These are phyloP conservation scores for Napeogenes sylphis DNA, from an alignment of 2,888 invertebrate genomes.

Conservation along the genomic window DNA sequence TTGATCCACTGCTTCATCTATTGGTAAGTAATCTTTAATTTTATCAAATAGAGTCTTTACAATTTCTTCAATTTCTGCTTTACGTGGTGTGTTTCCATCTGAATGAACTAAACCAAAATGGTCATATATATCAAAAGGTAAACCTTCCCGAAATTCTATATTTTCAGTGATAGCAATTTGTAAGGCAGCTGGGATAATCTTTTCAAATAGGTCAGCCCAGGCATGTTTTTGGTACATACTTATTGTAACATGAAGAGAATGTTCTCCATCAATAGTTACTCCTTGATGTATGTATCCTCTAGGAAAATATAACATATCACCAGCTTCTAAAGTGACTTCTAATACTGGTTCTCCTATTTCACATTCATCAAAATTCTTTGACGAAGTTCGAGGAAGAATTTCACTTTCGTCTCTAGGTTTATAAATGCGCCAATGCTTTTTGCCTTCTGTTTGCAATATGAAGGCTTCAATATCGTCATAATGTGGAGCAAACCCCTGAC, in stretches of 20 bases:
- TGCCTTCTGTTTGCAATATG: constrained; percentile 96
- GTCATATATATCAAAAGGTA: constrained; percentile 87
- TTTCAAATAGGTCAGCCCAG: constrained; percentile 93
- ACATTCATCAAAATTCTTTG: constrained; percentile 83
- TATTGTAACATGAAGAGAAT: constrained; percentile 96
- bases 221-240: constrained; percentile 94
- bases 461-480: constrained; percentile 99
- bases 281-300: constrained; percentile 93
- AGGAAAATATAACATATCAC: constrained; percentile 96
- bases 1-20: constrained; percentile 91
- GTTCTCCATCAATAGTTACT: constrained; percentile 84
- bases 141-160: constrained; percentile 84
- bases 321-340: constrained; percentile 87
- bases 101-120: constrained; percentile 85
- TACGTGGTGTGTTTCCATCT: constrained; percentile 65
- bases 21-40: constrained; percentile 78
- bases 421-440: constrained; percentile 96
- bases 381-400: constrained; percentile 88
- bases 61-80: constrained; percentile 71
- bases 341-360: constrained; percentile 89
- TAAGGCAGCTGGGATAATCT: constrained; percentile 86
- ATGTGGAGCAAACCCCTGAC: constrained; percentile 99
- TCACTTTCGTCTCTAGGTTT: constrained; percentile 83
- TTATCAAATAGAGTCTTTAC: constrained; percentile 77
- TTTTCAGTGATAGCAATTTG: constrained; percentile 83